Percentiles rank a stretch among this genome's conserved stretches.
Evolutionary conservation across 2,888 invertebrate genomes (phyloP).

Genomic region (Bellardia pandia): DNA sequence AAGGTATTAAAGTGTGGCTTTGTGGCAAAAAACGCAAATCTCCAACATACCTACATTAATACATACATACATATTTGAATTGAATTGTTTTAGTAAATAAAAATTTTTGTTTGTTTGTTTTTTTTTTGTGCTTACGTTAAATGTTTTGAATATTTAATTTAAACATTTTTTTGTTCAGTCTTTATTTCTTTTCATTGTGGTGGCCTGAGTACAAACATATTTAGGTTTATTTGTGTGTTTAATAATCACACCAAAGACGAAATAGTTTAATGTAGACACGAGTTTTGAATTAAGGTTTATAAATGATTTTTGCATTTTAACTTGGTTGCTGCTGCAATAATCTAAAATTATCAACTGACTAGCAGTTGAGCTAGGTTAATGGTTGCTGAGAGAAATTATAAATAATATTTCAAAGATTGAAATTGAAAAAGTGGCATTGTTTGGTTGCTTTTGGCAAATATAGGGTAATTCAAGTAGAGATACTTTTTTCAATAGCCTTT

Average conservation of each 20-base stretch:
- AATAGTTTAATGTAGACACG: slow-evolving; percentile 49
- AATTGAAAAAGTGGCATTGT: too few relatives aligned
- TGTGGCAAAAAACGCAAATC: background rate
- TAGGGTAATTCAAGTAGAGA: too few relatives aligned
- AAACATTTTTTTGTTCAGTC: slow-evolving; percentile 1
- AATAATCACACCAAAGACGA: background rate
- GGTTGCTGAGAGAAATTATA: background rate
- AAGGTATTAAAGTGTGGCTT: background rate
- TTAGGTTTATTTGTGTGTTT: slow-evolving; percentile 20
- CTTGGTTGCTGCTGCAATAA: background rate
- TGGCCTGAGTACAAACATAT: background rate
- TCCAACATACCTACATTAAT: background rate
- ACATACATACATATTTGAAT: background rate
- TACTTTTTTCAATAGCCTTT: too few relatives aligned
- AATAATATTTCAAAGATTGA: too few relatives aligned
- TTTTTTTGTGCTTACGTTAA: slow-evolving; percentile 18
- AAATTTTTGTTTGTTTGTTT: slow-evolving; percentile 1
- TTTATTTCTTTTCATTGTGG: background rate
- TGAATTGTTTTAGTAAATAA: slow-evolving; percentile 31
- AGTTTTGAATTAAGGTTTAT: slow-evolving; percentile 26
- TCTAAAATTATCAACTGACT: slow-evolving; percentile 28
- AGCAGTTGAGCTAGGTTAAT: slow-evolving; percentile 45
- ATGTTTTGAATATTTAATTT: slow-evolving; percentile 47
- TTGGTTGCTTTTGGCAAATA: too few relatives aligned
- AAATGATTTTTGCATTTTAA: slow-evolving; percentile 45